Base-by-base conservation (phyloP, 30 jellyfish, hydroid and myxozoan genomes). In the Pseudorhiza aurosa region DNA sequence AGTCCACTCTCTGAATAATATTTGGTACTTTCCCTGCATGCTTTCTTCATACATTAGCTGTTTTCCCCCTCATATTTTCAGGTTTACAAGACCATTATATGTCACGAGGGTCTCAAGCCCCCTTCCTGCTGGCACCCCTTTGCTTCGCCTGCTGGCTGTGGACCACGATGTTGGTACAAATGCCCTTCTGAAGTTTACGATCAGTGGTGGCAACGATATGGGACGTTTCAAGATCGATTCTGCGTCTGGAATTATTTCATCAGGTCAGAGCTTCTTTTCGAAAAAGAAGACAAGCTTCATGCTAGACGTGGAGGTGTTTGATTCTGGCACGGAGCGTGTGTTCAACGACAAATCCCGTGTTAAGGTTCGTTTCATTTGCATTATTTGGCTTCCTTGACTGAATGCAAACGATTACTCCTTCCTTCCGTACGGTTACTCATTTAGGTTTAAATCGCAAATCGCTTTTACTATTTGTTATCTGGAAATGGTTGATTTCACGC, bases 81-180 rank as follows among this genome's bases (percentile, higher is more conserved):
- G 91, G 85, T 80, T 80, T 24, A 65, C 84, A 6, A 22, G 51
- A 22, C 40, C 74, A 1, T n/a, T 64, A 50, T 84, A 71, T 29
- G 58, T 29, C 12, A 72, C 86, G 8, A 18, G 69, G 11, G 95
- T 73, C 1, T 36, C 68, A 19, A 62, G 81, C 57, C 45, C 71
- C 1, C 17, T 58, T 4, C 43, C 88, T 0, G 74, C 69, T 24
- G 85, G 75, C 3, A 65, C 58, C n/a, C 96, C 96, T 1, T 19
- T 85, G 26, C 40, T 75, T 19, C 58, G 88, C 7, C 68, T 85
- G 49, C 63, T 65, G 4, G 96, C 96, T 2, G 73, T 75, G 51
- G 96, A 85, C 44, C 51, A 65, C 42, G 96, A 85, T 67, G 65
- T 58, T 27, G 96, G 96, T 10, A 65, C 86, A 26, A 85, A 85